phyloP scores from a whole-genome alignment of 2,888 invertebrate genomes.

The Druceiella hillmani region DNA sequence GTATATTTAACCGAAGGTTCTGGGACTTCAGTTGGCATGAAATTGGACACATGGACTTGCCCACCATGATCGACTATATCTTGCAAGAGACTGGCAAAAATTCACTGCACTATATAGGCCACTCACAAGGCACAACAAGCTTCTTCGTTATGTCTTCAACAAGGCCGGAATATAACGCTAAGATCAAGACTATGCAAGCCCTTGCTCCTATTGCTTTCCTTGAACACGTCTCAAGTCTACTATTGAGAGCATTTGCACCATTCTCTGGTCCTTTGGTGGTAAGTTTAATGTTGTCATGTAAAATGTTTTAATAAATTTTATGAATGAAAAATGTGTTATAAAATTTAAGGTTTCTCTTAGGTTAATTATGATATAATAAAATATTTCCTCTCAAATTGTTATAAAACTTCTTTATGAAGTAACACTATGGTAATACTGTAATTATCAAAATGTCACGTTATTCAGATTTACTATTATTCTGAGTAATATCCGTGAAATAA shows the following conservation, averaged over 20 bases:
- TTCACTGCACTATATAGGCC: conserved; percentile 52
- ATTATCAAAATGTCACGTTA: too few species aligned
- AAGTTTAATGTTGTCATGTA: background rate
- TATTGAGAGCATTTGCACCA: conserved; percentile 30
- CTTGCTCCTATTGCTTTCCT: conserved; percentile 56
- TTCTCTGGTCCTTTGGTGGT: conserved; percentile 31
- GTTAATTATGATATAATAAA: too few species aligned
- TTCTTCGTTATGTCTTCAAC: conserved; percentile 51
- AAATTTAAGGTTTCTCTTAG: background rate
- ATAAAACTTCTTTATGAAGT: too few species aligned
- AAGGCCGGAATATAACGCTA: conserved; percentile 47
- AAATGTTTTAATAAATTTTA: background rate
- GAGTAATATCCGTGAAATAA: too few species aligned
- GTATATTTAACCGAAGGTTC: conserved; percentile 31
- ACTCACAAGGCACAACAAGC: conserved; percentile 55
- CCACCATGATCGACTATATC: conserved; percentile 1
- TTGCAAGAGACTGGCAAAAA: conserved; percentile 26
- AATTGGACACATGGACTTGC: conserved; percentile 4
- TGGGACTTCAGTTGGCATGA: conserved; percentile 4
- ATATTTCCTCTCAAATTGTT: too few species aligned
- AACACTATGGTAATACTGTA: too few species aligned
- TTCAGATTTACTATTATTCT: too few species aligned
- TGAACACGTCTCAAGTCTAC: conserved; percentile 38
- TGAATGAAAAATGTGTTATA: background rate
- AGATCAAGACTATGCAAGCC: conserved; percentile 48